phyloP scores from a whole-genome alignment of 2,888 invertebrate genomes.

The Phaonia tiefii region DNA sequence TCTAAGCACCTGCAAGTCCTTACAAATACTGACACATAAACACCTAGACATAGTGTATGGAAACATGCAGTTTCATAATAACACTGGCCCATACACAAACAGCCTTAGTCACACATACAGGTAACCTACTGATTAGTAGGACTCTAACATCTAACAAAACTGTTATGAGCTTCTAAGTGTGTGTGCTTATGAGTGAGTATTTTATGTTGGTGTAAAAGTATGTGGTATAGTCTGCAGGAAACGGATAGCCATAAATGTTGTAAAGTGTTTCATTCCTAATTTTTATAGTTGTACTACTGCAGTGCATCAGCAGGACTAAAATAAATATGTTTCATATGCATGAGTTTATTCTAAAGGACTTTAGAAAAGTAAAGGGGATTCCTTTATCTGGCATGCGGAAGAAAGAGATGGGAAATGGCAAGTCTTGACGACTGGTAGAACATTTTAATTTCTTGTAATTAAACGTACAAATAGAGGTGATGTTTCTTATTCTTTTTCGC shows the following conservation, averaged over 20 bases:
- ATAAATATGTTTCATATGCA: not conserved
- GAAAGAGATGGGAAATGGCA: not conserved
- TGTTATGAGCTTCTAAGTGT: not conserved
- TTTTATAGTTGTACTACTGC: not conserved
- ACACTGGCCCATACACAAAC: not conserved
- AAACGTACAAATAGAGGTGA: slow-evolving; percentile 10
- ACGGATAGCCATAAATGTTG: slow-evolving; percentile 36
- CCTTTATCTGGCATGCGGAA: not conserved
- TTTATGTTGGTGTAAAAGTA: not conserved
- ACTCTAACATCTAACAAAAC: not conserved
- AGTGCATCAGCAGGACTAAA: not conserved
- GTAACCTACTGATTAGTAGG: not conserved
- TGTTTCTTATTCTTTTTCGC: not conserved
- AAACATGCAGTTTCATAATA: not conserved
- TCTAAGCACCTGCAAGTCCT: not conserved
- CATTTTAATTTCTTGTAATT: slow-evolving; percentile 46
- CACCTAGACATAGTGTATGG: not conserved
- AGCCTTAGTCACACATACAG: too few relatives aligned
- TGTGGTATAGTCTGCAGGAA: slow-evolving; percentile 14
- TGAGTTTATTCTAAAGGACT: not conserved
- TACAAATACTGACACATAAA: not conserved
- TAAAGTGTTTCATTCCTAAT: slow-evolving; percentile 12
- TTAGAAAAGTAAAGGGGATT: not conserved
- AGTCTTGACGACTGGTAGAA: not conserved
- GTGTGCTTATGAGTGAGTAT: not conserved